A percentile compares a stretch with the other conserved stretches of the same genome.
Conservation (phyloP, 2,888 invertebrate genomes). For the Euclidia mi region DNA sequence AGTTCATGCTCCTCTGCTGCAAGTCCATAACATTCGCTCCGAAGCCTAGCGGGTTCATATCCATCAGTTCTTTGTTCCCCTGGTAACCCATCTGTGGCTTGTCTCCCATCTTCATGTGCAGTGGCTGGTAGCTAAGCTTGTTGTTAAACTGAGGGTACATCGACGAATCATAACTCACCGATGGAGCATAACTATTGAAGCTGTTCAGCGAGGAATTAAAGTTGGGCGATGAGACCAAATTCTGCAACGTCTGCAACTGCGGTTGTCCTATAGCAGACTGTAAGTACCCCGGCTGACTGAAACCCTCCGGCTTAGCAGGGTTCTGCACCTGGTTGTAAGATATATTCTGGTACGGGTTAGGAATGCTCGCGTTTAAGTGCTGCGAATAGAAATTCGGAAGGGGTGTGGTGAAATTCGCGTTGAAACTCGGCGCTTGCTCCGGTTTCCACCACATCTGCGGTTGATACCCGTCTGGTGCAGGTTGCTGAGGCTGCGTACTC, state of each 20-base stretch:
- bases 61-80: slow-evolving; percentile 66
- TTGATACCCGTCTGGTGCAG: slow-evolving; percentile 61
- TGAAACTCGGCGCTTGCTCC: slow-evolving; percentile 67
- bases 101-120: slow-evolving; percentile 69
- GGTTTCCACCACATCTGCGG: slow-evolving; percentile 80
- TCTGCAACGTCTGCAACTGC: slow-evolving; percentile 74
- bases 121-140: slow-evolving; percentile 71
- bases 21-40: slow-evolving; percentile 65
- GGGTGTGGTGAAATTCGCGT: slow-evolving; percentile 59
- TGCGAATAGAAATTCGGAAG: slow-evolving; percentile 74
- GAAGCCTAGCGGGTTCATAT: slow-evolving; percentile 66
- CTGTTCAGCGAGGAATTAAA: slow-evolving; percentile 78
- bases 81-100: slow-evolving; percentile 65
- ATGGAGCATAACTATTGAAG: slow-evolving; percentile 69
- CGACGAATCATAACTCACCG: slow-evolving; percentile 77
- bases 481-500: slow-evolving; percentile 54
- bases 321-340: slow-evolving; percentile 61
- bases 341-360: slow-evolving; percentile 70
- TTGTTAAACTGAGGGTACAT: slow-evolving; percentile 84
- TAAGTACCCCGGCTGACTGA: slow-evolving; percentile 62
- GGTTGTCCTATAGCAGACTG: slow-evolving; percentile 76
- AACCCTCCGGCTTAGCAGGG: slow-evolving; percentile 64
- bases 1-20: slow-evolving; percentile 70
- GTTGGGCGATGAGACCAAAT: slow-evolving; percentile 73
- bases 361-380: slow-evolving; percentile 57